Evolutionary conservation across 2,797 vertebrate species (phyloP), one percentile per base, ranked within the genome.

Genomic region (Sebastes vulpes): DNA sequence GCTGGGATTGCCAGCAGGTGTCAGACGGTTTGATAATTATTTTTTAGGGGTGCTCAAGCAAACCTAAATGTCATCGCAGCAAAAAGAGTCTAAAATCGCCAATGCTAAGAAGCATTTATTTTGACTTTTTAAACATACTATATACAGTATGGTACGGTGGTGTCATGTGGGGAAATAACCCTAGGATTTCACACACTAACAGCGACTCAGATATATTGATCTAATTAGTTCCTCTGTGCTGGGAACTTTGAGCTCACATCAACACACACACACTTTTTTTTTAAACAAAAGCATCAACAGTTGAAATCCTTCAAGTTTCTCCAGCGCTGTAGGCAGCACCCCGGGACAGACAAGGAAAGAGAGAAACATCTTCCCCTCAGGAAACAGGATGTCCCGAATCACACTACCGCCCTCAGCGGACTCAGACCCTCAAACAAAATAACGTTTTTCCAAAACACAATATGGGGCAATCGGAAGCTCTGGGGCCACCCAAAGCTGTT

Each of bases 311-410:
- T 92, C 77, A 89, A 90, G 84, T 91, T 74, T 87, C 35, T 92
- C 88, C 81, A 92, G 81, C 82, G 0, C 84, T 72, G 76, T 71
- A 60, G 85, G 89, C 87, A 89, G 63, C 77, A 67, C 82, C 82
- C 78, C 69, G 16, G 84, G 84, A 86, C 60, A 69, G 79, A 88
- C 3, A 48, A 21, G 64, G 28, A 64, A 60, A 87, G 66, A 63
- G 69, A 81, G 77, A 83, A 84, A 89, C 75, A 66, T 89, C 83
- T 88, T 75, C 75, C 79, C 83, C 67, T 82, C 91, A 93, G 88
- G 94, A 95, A 94, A 94, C 92, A 94, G 93, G 93, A 95, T 90
- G 92, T 94, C 74, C 83, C 50, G 18, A 71, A 83, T 88, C 81
- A 85, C 77, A 78, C 72, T 9, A 54, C 65, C 67, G 42, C 82